Base-by-base conservation (phyloP, 2,888 invertebrate genomes). In the Branchipolynoe longqiensis region DNA sequence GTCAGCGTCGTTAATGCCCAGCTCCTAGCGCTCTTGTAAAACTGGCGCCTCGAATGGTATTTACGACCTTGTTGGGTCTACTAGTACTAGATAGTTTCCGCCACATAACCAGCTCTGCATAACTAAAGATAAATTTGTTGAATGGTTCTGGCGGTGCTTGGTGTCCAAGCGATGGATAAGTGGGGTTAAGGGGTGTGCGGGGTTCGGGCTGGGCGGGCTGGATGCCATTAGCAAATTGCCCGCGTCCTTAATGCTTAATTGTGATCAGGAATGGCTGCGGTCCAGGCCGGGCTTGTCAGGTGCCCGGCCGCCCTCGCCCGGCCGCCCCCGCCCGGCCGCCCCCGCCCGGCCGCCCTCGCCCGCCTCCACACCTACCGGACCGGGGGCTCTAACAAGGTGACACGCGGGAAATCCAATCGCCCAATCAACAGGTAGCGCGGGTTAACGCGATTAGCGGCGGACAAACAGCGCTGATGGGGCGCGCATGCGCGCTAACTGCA, bases 401-500 rank as follows among this genome's bases (percentile, higher is more conserved):
- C 69, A 48, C 69, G 69, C 22, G 22, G 69, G 69, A 69, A 69
- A 69, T 69, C 69, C 69, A 69, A 69, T 69, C 69, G 69, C 69
- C 69, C 69, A 69, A 69, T 69, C 69, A 69, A 69, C 69, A 69
- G 69, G 69, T 69, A 69, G 69, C 18, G 36, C 0, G 12, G 36
- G 33, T 38, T 69, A 69, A 69, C 38, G 14, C 1, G 12, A 25
- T 69, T 69, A 69, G 38, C 36, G 36, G 36, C 22, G 69, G 38
- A 69, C 69, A 69, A 69, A 69, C 69, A 38, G 69, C 38, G 38
- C 69, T 69, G 69, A 69, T 69, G 69, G 69, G 8, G 69, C 31
- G 14, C 28, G 28, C 3, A 31, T 25, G 69, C 8, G 33, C 22
- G 69, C 69, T 69, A 69, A 69, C 36, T n/a, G 14, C 36, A 69